Evolutionary conservation across 2,888 invertebrate genomes (phyloP), one percentile per base, ranked within the genome.

Genomic region (Dastarcus helophoroides): DNA sequence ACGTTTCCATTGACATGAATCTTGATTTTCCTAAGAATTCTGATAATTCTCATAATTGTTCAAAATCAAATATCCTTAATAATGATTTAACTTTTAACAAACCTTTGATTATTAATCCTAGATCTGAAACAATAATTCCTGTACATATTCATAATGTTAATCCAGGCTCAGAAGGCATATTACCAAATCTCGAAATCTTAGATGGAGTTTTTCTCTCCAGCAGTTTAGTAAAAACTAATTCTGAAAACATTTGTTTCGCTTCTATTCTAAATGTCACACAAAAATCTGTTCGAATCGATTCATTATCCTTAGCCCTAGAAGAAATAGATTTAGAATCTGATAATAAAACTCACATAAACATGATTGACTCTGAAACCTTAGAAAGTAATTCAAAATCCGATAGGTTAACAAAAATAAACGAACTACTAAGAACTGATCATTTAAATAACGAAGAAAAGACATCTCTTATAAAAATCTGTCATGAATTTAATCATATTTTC

Each of bases 361-460:
- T n/a, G n/a, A 6, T 13, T 7, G 16, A 12, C 19, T 13, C 8
- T 29, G 10, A 21, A 14, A 27, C 12, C 7, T n/a, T 8, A n/a
- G n/a, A n/a, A n/a, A n/a, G n/a, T 11, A 29, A 29, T 32, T 29
- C 14, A 3, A 33, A 23, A n/a, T 33, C 35, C 8, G 15, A 33
- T n/a, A 21, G 31, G 14, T 10, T 36, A 31, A 24, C 31, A 10
- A 3, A 28, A 5, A 16, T 33, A 15, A 11, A 30, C 2, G 16
- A 32, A 14, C 17, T 14, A 12, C 30, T 43, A 15, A n/a, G 44
- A 31, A 28, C 33, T 11, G 34, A 40, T 25, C 48, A 48, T 32
- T 22, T 51, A 26, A 51, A 49, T 32, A 4, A 29, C 7, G 46
- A 49, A 38, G 48, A 49, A 42, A 41, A 38, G 29, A n/a, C 24